These are phyloP conservation scores for Neoniphon sammara DNA, from an alignment of 2,797 vertebrate species.

Conservation along the genomic window DNA sequence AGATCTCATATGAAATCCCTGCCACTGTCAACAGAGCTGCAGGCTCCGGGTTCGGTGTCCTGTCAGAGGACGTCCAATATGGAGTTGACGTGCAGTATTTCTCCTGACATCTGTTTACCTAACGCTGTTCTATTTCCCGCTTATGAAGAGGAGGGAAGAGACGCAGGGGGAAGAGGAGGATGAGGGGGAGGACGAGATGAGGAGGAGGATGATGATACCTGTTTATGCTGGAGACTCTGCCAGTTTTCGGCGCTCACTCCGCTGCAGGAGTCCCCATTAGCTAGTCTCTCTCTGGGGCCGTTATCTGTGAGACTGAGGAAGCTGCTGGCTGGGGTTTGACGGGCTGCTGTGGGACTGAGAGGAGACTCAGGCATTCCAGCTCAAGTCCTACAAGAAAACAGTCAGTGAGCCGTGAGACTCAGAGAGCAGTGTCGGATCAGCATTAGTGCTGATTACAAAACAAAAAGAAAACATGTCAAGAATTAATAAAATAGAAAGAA, in stretches of 20 bases:
- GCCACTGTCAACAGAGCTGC: constrained; percentile 91
- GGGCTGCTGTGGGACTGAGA: constrained; percentile 68
- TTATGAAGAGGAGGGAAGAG: constrained; percentile 39
- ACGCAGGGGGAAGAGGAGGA: constrained; percentile 7
- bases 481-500: not conserved
- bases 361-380: constrained; percentile 76
- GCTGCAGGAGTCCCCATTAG: constrained; percentile 72
- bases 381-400: constrained; percentile 46
- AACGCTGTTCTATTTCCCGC: constrained; percentile 50
- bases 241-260: constrained; percentile 62
- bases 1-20: constrained; percentile 93
- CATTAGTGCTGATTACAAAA: constrained; percentile 7
- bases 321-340: constrained; percentile 72
- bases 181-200: constrained; percentile 22
- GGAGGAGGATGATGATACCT: constrained; percentile 62
- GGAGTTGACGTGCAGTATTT: constrained; percentile 42
- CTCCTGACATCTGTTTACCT: constrained; percentile 53
- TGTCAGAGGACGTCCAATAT: constrained; percentile 60
- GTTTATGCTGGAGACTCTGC: constrained; percentile 70
- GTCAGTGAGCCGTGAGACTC: constrained; percentile 24
- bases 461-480: not conserved
- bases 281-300: constrained; percentile 42
- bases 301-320: constrained; percentile 68
- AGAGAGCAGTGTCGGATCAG: constrained; percentile 3
- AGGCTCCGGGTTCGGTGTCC: constrained; percentile 46